These are phyloP conservation scores for Ectemnius continuus DNA, from an alignment of 2,888 invertebrate species.

Conservation along the genomic window DNA sequence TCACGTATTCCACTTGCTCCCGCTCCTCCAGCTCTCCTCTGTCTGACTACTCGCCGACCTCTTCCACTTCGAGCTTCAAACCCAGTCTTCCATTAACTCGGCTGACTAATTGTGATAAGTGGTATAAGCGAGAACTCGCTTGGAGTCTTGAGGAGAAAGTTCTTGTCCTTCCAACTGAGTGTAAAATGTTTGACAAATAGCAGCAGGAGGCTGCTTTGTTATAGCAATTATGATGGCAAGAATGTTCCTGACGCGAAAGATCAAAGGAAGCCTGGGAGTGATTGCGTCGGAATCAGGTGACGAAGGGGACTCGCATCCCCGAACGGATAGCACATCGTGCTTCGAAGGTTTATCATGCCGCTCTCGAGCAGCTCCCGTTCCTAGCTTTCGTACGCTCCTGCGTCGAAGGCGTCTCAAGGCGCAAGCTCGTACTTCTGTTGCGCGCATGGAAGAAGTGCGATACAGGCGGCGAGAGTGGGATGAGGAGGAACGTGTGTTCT, in stretches of 20 bases:
- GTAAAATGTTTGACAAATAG: no score
- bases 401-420: conserved; percentile 39
- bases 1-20: conserved; percentile 51
- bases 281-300: no score
- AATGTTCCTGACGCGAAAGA: no score
- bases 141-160: no score
- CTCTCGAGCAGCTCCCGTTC: conserved; percentile 8
- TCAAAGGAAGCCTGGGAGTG: no score
- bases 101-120: no score
- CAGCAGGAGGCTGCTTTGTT: no score
- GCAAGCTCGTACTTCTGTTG: conserved; percentile 51
- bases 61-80: conserved; percentile 8
- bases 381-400: conserved; percentile 11
- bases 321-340: no score
- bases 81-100: neutral
- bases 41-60: conserved; percentile 11
- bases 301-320: no score
- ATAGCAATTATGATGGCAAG: no score
- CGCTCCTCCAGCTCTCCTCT: neutral
- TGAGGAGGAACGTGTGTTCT: neutral
- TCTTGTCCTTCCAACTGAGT: no score
- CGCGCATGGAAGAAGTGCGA: conserved; percentile 3
- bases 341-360: neutral
- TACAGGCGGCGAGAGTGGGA: neutral
- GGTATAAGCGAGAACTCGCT: no score